Conservation (phyloP, 2,113 vertebrate genomes). For the Hemibagrus wyckioides region DNA sequence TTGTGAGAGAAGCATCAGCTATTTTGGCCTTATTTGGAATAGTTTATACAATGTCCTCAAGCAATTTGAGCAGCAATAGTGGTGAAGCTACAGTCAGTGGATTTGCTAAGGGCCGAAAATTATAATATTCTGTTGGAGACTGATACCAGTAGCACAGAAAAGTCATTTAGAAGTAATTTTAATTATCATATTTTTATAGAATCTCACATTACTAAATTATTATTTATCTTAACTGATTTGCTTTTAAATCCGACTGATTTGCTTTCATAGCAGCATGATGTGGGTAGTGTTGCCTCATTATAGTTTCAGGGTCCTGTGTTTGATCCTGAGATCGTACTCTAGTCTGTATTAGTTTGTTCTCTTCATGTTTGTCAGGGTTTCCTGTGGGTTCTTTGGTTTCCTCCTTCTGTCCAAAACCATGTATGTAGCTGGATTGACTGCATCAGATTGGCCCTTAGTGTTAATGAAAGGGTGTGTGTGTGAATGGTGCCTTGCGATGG, state of each 20-base stretch:
- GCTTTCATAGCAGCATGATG: not conserved
- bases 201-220: not conserved
- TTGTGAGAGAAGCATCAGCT: not conserved
- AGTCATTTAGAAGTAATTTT: not conserved
- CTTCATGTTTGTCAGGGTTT: not conserved
- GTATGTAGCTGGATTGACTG: not conserved
- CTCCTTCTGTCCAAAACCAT: not conserved
- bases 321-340: not conserved
- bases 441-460: not conserved
- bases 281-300: not conserved
- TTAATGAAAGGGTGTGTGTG: not conserved
- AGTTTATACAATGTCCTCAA: not conserved
- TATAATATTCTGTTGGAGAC: not conserved
- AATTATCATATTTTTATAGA: not conserved
- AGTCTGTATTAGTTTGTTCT: not conserved
- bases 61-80: not conserved
- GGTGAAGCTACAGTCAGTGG: not conserved
- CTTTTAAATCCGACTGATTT: not conserved
- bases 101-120: not conserved
- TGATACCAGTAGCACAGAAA: not conserved
- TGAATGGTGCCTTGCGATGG: not conserved
- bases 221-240: not conserved
- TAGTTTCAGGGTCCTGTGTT: not conserved
- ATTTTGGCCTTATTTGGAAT: not conserved
- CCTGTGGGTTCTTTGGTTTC: not conserved